Evolutionary conservation across 2,888 invertebrate species (phyloP).

Genomic region (Platerodrilus igneus): DNA sequence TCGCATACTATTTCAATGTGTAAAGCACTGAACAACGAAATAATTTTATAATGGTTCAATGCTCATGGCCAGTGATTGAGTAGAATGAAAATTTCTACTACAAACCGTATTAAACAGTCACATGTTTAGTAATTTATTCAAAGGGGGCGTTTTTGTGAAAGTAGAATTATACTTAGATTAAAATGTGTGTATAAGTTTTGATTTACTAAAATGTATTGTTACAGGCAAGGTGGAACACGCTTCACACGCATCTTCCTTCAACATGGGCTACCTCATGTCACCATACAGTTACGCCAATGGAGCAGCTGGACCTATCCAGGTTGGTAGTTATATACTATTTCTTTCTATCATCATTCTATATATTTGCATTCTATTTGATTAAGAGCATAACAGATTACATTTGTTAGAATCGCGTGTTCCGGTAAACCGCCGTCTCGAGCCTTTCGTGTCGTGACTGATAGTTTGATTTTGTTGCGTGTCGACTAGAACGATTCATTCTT

Average conservation of each 20-base stretch:
- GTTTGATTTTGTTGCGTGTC: slow-evolving; percentile 19
- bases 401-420: slow-evolving; percentile 24
- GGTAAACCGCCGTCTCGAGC: slow-evolving; percentile 23
- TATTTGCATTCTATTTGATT: slow-evolving; percentile 15
- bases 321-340: slow-evolving; percentile 52
- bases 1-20: no score
- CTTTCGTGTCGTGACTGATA: slow-evolving; percentile 20
- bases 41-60: no score
- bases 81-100: no score
- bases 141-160: no score
- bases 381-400: slow-evolving; percentile 12
- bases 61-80: no score
- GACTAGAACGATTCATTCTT: slow-evolving; percentile 17
- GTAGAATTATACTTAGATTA: no score
- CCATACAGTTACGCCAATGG: slow-evolving; percentile 89
- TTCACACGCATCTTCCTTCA: slow-evolving; percentile 75
- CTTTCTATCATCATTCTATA: neutral
- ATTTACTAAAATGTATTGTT: no score
- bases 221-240: slow-evolving; percentile 77
- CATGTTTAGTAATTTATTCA: no score
- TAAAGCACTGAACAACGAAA: no score
- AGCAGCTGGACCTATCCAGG: slow-evolving; percentile 80
- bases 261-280: slow-evolving; percentile 89
- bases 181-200: no score
- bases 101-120: no score